A percentile compares a stretch with the other conserved stretches of the same genome.
These are phyloP conservation scores for Chloebia gouldiae DNA, from an alignment of 2,113 vertebrate genomes.

Conservation along the genomic window DNA sequence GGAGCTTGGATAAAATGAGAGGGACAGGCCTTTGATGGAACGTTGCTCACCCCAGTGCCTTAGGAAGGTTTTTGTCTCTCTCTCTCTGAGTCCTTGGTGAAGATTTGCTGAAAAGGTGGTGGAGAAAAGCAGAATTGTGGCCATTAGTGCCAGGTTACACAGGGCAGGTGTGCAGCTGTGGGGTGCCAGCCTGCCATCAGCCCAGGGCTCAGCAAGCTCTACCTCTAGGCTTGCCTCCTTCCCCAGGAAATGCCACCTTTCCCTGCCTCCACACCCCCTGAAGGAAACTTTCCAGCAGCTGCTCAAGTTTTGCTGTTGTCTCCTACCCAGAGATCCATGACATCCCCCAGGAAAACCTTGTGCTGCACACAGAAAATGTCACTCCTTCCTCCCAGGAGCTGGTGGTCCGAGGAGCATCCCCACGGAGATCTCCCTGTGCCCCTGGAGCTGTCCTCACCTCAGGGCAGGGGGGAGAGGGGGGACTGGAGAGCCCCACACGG, in stretches of 20 bases:
- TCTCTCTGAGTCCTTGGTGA: neutral
- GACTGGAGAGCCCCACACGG: neutral
- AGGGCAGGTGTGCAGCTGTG: neutral
- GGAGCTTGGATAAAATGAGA: neutral
- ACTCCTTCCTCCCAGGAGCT: neutral
- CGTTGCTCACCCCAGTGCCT: neutral
- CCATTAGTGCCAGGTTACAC: no score
- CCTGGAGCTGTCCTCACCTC: neutral
- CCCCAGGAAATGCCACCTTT: neutral
- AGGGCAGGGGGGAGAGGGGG: fast-evolving
- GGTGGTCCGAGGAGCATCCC: neutral
- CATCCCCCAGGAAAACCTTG: neutral
- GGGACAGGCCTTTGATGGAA: neutral
- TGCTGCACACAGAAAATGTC: neutral
- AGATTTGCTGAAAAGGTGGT: neutral
- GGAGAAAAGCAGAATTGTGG: neutral
- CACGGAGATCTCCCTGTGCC: neutral
- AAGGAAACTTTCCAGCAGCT: neutral
- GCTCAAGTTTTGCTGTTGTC: fast-evolving
- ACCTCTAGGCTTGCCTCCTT: neutral
- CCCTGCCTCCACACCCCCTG: neutral
- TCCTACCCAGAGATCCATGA: neutral
- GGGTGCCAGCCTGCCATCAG: neutral
- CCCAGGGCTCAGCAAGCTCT: neutral
- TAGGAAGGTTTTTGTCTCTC: neutral